Conservation (phyloP, 2,113 vertebrate species). For the Sterna hirundo region DNA sequence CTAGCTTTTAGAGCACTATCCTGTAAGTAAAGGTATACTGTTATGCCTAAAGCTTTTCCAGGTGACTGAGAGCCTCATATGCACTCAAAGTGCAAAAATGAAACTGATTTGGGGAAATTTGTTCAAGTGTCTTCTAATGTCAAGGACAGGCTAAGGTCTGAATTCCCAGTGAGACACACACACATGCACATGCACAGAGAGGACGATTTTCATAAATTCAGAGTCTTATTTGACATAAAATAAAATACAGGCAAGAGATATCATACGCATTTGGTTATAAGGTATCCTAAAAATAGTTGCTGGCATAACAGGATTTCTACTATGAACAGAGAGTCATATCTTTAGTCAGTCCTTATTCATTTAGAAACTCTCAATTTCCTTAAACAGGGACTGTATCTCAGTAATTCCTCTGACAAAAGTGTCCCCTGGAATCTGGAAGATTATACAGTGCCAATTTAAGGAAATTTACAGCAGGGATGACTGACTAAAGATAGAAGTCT, state of each 20-base stretch:
- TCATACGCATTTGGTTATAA: neutral
- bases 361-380: neutral
- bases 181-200: too few relatives aligned
- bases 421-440: neutral
- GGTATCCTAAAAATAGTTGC: neutral
- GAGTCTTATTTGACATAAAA: neutral
- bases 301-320: neutral
- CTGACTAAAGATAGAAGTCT: neutral
- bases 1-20: neutral
- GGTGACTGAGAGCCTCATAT: neutral
- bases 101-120: neutral
- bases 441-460: neutral
- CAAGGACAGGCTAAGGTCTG: neutral
- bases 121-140: neutral
- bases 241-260: neutral
- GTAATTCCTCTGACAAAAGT: neutral
- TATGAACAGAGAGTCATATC: neutral
- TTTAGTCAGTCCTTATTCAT: neutral
- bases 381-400: neutral
- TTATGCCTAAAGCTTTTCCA: neutral
- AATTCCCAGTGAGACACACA: neutral
- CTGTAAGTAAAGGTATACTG: neutral
- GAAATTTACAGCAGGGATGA: neutral
- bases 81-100: neutral
- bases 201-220: neutral